phyloP scores from a whole-genome alignment of 2,113 vertebrate genomes.

The Protobothrops flavoviridis region DNA sequence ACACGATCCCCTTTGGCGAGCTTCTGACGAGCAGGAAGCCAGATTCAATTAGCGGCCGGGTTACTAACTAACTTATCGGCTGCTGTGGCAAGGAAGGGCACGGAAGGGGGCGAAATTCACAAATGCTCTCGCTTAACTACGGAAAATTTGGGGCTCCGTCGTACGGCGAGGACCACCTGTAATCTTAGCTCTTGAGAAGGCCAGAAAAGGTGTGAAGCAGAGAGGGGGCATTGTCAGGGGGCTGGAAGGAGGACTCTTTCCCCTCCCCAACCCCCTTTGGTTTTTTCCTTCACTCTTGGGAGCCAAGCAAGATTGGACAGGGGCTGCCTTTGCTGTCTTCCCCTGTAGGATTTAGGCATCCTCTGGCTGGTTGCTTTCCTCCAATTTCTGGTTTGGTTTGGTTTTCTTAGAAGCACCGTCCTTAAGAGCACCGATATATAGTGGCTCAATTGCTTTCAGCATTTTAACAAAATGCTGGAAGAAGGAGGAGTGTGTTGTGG shows the following conservation, averaged over 20 bases:
- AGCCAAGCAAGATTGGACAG: too few species aligned
- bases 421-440: background rate
- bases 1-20: too few species aligned
- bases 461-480: background rate
- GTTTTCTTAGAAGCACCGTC: background rate
- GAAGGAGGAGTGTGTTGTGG: background rate
- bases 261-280: fast-evolving
- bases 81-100: too few species aligned
- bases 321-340: background rate
- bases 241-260: background rate
- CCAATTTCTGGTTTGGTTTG: background rate
- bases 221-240: background rate
- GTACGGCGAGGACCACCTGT: too few species aligned
- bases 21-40: too few species aligned
- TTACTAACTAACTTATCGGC: too few species aligned
- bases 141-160: too few species aligned
- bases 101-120: too few species aligned
- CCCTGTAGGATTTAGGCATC: background rate
- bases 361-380: background rate
- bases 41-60: too few species aligned
- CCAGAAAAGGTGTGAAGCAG: background rate
- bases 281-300: background rate
- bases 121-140: too few species aligned
- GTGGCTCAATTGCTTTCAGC: background rate
- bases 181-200: background rate